These are phyloP conservation scores for Furcula furcula DNA, from an alignment of 2,888 invertebrate genomes.

Conservation along the genomic window DNA sequence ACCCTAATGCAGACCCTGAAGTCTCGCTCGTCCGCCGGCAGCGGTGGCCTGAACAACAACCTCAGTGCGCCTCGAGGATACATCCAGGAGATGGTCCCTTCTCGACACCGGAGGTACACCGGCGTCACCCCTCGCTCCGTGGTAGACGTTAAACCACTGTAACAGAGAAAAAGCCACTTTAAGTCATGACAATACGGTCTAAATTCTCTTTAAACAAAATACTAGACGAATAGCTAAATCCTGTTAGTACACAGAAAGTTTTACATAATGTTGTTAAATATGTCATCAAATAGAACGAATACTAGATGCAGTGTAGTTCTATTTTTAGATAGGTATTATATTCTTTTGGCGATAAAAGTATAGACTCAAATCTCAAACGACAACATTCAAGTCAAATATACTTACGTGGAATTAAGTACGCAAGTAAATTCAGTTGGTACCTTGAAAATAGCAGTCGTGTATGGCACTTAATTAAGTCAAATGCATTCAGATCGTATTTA, in stretches of 20 bases:
- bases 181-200: too few relatives aligned
- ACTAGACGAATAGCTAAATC: too few relatives aligned
- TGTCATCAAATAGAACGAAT: too few relatives aligned
- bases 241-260: too few relatives aligned
- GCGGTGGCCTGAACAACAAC: slow-evolving; percentile 83
- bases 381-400: too few relatives aligned
- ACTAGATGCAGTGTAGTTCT: too few relatives aligned
- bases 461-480: slow-evolving; percentile 2
- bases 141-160: slow-evolving; percentile 78
- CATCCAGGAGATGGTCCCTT: slow-evolving; percentile 87
- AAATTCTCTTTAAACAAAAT: too few relatives aligned
- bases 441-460: slow-evolving; percentile 1
- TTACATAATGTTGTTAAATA: too few relatives aligned
- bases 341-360: too few relatives aligned
- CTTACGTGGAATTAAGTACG: too few relatives aligned
- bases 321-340: too few relatives aligned
- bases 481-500: slow-evolving; percentile 18
- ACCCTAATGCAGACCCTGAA: slow-evolving; percentile 87
- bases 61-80: slow-evolving; percentile 89
- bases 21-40: slow-evolving; percentile 81
- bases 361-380: too few relatives aligned
- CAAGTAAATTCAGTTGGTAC: slow-evolving; percentile 11
- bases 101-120: slow-evolving; percentile 88
- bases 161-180: slow-evolving; percentile 50
- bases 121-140: slow-evolving; percentile 86